phyloP scores from a whole-genome alignment of 2,888 invertebrate genomes.

The Drosophila merina region DNA sequence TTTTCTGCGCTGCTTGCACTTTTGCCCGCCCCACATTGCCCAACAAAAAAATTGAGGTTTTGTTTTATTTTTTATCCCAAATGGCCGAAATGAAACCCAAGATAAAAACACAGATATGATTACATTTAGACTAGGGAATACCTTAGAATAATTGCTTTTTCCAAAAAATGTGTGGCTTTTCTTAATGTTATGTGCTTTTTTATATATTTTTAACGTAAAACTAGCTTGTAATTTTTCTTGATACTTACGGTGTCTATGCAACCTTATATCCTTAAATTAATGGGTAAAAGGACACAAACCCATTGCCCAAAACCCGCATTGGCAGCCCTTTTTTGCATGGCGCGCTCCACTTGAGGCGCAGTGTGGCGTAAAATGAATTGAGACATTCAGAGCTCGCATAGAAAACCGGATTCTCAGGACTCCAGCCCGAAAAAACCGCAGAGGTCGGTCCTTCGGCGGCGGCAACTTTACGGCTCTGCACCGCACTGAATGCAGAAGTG shows the following conservation, averaged over 20 bases:
- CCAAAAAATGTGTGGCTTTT: too few species aligned
- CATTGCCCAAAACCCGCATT: conserved; percentile 32
- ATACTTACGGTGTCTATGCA: not conserved
- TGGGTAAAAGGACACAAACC: conserved; percentile 21
- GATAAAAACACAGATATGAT: not conserved
- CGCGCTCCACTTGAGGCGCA: conserved; percentile 74
- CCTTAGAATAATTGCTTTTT: not conserved
- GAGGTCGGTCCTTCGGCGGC: conserved; percentile 23
- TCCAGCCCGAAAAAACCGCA: conserved; percentile 30
- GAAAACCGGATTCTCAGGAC: conserved; percentile 8
- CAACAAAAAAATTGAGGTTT: conserved; percentile 7
- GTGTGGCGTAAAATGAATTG: conserved; percentile 78
- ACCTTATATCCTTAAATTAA: not conserved
- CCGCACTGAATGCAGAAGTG: conserved; percentile 47
- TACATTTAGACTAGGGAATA: not conserved
- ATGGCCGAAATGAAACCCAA: conserved; percentile 19
- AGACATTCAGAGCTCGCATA: conserved; percentile 61
- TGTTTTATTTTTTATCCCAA: conserved; percentile 26
- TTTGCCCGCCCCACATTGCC: conserved; percentile 35
- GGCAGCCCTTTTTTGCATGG: conserved; percentile 69
- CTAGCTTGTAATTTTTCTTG: not conserved
- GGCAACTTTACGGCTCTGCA: conserved; percentile 31
- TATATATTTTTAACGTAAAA: not conserved
- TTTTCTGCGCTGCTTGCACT: conserved; percentile 76
- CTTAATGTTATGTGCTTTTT: too few species aligned